Evolutionary conservation across 2,888 invertebrate species (phyloP), one percentile per base, ranked within the genome.

Genomic region (Hylaea fasciaria): DNA sequence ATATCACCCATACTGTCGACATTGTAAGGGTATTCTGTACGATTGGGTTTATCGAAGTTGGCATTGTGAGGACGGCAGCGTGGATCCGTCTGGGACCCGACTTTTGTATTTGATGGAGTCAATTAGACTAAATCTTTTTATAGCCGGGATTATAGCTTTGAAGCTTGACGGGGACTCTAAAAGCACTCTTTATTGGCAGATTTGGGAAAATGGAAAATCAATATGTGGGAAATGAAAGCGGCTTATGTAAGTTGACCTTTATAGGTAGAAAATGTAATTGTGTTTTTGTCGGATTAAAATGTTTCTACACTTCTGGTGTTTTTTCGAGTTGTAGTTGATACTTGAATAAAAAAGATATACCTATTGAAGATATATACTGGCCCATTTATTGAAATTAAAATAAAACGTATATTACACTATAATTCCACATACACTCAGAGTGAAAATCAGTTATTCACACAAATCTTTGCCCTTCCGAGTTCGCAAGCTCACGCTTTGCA

Each of bases 61-160:
- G 54, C 55, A 55, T 55, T 60, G 54, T 55, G 8, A 29, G 48
- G 50, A 60, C 55, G 43, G 41, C 28, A 17, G 37, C 29, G 46
- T 29, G 50, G 45, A 52, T 47, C 32, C 48, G 37, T 52, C 56
- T 54, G 52, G 46, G 64, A 61, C 57, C 57, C 55, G 47, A 65
- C 58, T 64, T 65, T 65, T 55, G 41, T 62, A 50, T 62, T 65
- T 62, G 63, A 66, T 65, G 57, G 52, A 58, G 50, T 52, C 62
- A 66, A 64, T 69, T 64, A 66, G 46, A 54, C 44, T 56, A 51
- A 62, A 57, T 56, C 56, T 62, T 53, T 56, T 56, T 61, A 61
- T 52, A 48, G 55, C 55, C 28, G 22, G 46, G 49, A 50, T 60
- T 60, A 55, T 13, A 46, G 47, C 51, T 55, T 46, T 37, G 39